These are phyloP conservation scores for Trichogramma dendrolimi DNA, from an alignment of 2,888 invertebrate genomes.

Conservation along the genomic window DNA sequence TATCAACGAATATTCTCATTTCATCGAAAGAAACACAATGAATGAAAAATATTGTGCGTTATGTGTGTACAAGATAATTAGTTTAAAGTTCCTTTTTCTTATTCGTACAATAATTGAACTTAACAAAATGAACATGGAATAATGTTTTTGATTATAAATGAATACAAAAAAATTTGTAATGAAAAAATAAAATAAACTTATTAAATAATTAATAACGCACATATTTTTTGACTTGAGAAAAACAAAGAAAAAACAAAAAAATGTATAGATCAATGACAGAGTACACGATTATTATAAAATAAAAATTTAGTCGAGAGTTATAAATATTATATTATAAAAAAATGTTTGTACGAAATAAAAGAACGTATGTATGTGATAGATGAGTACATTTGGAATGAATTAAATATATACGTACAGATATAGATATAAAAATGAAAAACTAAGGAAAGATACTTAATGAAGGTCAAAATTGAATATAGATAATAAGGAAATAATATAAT, in stretches of 20 bases:
- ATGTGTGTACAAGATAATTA: neutral
- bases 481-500: no score
- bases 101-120: neutral
- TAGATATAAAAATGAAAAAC: conserved; percentile 1
- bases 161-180: neutral
- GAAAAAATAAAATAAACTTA: no score
- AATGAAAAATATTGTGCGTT: no score
- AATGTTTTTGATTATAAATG: conserved; percentile 16
- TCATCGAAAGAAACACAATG: conserved; percentile 11
- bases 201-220: no score
- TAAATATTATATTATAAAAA: conserved; percentile 26
- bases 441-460: no score
- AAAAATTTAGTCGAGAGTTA: conserved; percentile 26
- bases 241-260: conserved; percentile 9
- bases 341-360: neutral
- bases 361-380: conserved; percentile 1
- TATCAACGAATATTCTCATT: conserved; percentile 19
- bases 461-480: no score
- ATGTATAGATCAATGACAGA: conserved; percentile 26
- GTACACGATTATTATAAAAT: conserved; percentile 18
- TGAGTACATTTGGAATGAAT: neutral
- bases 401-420: conserved; percentile 1
- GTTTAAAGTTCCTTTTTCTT: neutral
- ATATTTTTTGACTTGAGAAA: no score
- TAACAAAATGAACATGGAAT: conserved; percentile 5